These are phyloP conservation scores for Jaculus jaculus DNA, from an alignment of 2,113 vertebrate species.

Conservation along the genomic window DNA sequence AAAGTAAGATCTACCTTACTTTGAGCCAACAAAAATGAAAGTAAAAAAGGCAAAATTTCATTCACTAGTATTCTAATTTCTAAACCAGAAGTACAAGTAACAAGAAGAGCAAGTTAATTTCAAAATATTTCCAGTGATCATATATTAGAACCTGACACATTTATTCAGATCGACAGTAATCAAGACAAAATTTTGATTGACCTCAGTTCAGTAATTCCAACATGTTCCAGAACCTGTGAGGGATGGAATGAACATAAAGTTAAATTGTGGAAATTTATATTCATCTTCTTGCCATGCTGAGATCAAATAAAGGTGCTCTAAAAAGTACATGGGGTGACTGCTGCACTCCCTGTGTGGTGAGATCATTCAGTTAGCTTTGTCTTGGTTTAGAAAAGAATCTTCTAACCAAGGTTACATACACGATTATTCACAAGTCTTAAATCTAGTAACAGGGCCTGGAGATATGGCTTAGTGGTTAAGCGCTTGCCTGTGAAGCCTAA, in stretches of 20 bases:
- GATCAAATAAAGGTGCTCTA: constrained; percentile 62
- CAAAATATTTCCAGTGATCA: constrained; percentile 42
- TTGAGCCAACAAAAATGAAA: constrained; percentile 34
- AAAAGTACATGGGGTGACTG: constrained; percentile 29
- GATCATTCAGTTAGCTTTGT: constrained; percentile 40
- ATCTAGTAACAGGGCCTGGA: constrained; percentile 47
- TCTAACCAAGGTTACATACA: constrained; percentile 48
- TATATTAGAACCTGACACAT: not conserved
- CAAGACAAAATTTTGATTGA: constrained; percentile 41
- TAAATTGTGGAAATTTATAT: constrained; percentile 55
- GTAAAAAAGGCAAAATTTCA: not conserved
- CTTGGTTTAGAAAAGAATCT: constrained; percentile 57
- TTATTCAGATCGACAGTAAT: constrained; percentile 27
- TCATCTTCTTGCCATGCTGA: constrained; percentile 52
- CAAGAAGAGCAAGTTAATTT: constrained; percentile 43
- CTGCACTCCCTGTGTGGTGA: constrained; percentile 7
- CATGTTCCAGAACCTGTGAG: not conserved
- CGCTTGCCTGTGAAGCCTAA: too few relatives aligned
- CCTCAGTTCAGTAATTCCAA: constrained; percentile 31
- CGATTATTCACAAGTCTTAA: constrained; percentile 66
- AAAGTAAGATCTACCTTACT: constrained; percentile 9
- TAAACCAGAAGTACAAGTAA: constrained; percentile 45
- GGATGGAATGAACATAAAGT: constrained; percentile 43
- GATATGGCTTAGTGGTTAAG: not conserved
- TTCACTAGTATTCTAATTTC: constrained; percentile 35